Base-by-base conservation (phyloP, 2,113 vertebrate species). In the Thalassarche chlororhynchos region DNA sequence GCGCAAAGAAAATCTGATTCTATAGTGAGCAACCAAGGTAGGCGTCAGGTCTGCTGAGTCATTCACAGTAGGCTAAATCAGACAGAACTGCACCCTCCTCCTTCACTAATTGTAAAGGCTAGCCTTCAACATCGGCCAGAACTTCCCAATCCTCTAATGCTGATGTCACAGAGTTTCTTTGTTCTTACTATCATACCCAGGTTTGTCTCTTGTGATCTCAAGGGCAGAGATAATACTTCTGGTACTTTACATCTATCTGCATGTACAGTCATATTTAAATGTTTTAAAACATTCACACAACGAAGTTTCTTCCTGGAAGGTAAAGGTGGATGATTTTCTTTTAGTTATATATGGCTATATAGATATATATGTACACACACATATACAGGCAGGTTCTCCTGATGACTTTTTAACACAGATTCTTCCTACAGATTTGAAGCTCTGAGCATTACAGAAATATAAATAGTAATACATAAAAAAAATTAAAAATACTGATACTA, bases 31-130 rank as follows among this genome's bases (percentile, higher is more conserved):
- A 78, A 25, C 23, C n/a, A 44, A 54, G 58, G 38, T 12, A 62
- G 69, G 49, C 0, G 1, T 28, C 0, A 0, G 1, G 24, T 12
- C 18, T 8, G 31, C 26, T 1, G 12, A 83, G 23, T 54, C 46
- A 49, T 10, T 49, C 36, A 26, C 36, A 68, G 75, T 8, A 42
- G 38, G 47, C 38, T 46, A 62, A 78, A 66, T 26, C 2, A 44
- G 46, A 46, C 40, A 74, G 60, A 87, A 24, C 72, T 66, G 51
- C 54, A 47, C 13, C 17, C 17, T 47, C 17, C 17, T 47, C 18
- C 1, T 1, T 19, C 28, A 3, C 11, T 42, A 54, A 83, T 17
- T n/a, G n/a, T 9, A 49, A 54, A 65, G 40, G 17, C 15, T 69
- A 19, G 26, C 42, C 64, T 76, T 46, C 57, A 82, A 24, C 51